Conservation (phyloP, 1,140 invertebrate genomes). For the Neoseiulus cucumeris region DNA sequence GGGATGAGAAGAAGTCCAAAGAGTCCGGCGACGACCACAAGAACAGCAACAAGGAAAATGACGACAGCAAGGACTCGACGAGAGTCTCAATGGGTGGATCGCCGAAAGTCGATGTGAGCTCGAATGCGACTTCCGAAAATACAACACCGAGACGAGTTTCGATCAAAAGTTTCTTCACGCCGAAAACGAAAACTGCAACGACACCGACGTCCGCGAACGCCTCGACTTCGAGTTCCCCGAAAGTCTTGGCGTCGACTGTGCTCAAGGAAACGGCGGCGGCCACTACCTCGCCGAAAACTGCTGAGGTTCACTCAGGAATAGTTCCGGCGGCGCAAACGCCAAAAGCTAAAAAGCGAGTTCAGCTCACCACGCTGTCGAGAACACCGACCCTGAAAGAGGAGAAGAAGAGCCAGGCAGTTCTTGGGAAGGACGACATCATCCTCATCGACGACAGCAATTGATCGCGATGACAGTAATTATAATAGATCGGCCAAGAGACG, state of each 20-base stretch:
- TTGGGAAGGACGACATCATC: neutral
- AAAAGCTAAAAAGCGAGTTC: neutral
- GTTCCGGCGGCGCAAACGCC: neutral
- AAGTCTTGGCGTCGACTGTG: too few relatives aligned
- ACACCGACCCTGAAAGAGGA: neutral
- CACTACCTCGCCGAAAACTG: too few relatives aligned
- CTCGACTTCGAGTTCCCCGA: neutral
- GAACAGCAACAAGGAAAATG: neutral
- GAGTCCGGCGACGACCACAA: neutral
- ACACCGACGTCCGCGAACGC: neutral
- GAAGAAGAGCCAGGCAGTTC: neutral
- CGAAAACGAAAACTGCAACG: neutral
- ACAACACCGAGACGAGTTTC: neutral
- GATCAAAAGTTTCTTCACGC: conserved; percentile 1
- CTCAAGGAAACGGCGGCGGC: too few relatives aligned
- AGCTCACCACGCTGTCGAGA: conserved; percentile 3
- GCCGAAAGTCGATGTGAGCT: neutral
- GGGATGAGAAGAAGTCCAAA: neutral
- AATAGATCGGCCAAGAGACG: too few relatives aligned
- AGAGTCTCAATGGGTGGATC: neutral
- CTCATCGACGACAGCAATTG: neutral
- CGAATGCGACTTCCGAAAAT: neutral
- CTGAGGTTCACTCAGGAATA: too few relatives aligned
- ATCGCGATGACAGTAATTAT: neutral
- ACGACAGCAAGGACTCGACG: neutral